Evolutionary conservation across 2,113 vertebrate species (phyloP), one percentile per base, ranked within the genome.

Genomic region (Steatornis caripensis): DNA sequence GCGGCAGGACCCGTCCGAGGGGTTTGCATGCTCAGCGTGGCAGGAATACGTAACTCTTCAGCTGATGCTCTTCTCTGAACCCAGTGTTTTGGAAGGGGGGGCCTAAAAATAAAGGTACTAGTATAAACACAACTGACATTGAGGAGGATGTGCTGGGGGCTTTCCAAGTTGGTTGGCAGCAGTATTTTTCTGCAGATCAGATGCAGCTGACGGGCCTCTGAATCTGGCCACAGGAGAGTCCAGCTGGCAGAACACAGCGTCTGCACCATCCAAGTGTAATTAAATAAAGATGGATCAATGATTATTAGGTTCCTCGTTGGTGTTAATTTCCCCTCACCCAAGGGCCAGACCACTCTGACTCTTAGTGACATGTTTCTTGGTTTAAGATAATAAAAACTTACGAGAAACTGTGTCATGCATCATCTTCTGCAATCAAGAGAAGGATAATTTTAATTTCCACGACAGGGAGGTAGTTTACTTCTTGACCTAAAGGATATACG

Each of bases 271-370:
- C 82, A 83, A 88, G 29, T 17, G 66, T 93, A 82, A 85, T 94
- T 94, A 86, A 94, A 92, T 85, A 82, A 84, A 72, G 93, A 92
- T 70, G 77, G 92, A 94, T 95, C 90, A 84, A 94, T 96, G 83
- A 90, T 91, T 93, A 91, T 84, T 84, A 86, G 57, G 91, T 77
- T 91, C 88, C 78, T 61, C 5, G 4, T 64, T 65, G 62, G 69
- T 79, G 88, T 90, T 95, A 90, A 87, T 97, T 82, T 68, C 53
- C 57, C 95, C 66, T 84, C 68, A 51, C 76, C 84, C 55, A 46
- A 82, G 30, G 84, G 36, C 81, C 87, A 72, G 74, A 48, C 70
- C 51, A 23, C 45, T 51, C 64, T 34, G 49, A 69, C 90, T 94
- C 62, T 76, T 26, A 5, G 43, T 55, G 65, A 41, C 6, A 2